Conservation (phyloP, 2,888 invertebrate genomes). For the Tetrapedia diversipes region DNA sequence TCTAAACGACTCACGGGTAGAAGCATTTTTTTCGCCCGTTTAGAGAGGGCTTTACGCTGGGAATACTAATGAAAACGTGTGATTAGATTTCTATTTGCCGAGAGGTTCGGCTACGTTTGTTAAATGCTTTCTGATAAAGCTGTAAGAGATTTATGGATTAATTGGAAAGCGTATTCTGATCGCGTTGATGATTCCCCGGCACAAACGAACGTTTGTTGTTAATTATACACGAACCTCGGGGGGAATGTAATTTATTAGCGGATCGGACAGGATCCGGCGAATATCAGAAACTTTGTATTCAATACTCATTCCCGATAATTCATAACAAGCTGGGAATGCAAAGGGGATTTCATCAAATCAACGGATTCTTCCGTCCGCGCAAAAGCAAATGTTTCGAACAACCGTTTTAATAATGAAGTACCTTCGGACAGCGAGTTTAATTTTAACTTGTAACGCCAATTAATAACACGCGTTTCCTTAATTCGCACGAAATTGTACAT, state of each 20-base stretch:
- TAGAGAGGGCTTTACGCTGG: neutral
- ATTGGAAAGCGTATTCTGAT: constrained; percentile 36
- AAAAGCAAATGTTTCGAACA: neutral
- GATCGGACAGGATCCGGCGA: neutral
- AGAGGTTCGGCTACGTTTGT: constrained; percentile 15
- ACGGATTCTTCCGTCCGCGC: neutral
- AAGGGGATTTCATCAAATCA: constrained; percentile 8
- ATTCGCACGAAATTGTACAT: too few species aligned
- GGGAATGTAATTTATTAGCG: constrained; percentile 18
- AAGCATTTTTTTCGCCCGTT: neutral
- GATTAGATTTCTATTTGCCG: constrained; percentile 29
- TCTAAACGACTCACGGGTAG: too few species aligned
- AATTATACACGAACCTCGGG: constrained; percentile 1
- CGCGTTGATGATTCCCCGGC: constrained; percentile 2
- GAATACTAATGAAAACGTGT: constrained; percentile 16
- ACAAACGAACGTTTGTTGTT: constrained; percentile 26
- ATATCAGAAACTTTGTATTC: constrained; percentile 14
- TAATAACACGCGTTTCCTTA: too few species aligned
- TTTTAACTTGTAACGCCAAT: too few species aligned
- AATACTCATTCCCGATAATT: constrained; percentile 20
- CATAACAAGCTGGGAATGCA: neutral
- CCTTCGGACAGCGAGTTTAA: too few species aligned
- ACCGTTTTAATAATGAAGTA: neutral
- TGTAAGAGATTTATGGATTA: constrained; percentile 30
- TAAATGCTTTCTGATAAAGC: constrained; percentile 23